Evolutionary conservation across 2,888 invertebrate genomes (phyloP).

Genomic region (Argyra leucocephala): DNA sequence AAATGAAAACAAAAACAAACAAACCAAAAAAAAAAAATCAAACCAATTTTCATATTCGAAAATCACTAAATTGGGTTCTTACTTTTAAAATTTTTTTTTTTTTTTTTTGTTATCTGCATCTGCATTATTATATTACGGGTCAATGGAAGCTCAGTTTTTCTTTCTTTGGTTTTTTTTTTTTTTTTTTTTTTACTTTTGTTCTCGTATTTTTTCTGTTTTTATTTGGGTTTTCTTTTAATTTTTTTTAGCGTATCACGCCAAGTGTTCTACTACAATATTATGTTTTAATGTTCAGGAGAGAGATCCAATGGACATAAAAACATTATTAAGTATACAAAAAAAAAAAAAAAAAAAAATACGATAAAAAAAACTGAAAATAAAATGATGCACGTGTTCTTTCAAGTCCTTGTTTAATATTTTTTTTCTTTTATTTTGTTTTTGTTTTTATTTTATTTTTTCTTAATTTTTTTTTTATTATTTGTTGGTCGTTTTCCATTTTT

Average conservation of each 20-base stretch:
- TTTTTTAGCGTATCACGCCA: background rate
- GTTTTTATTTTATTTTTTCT: no score
- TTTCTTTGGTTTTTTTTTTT: background rate
- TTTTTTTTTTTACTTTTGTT: background rate
- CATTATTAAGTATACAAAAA: constrained; percentile 2
- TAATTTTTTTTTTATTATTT: background rate
- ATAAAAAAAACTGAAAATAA: background rate
- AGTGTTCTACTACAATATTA: background rate
- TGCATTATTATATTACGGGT: background rate
- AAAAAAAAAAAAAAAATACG: background rate
- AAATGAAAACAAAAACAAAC: background rate
- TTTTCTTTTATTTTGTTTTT: background rate
- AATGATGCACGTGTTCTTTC: constrained; percentile 6
- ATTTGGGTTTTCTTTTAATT: background rate
- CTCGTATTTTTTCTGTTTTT: background rate
- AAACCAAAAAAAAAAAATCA: background rate
- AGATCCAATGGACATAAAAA: constrained; percentile 6
- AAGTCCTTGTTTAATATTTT: background rate
- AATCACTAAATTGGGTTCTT: background rate
- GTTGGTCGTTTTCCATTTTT: background rate
- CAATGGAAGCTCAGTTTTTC: background rate
- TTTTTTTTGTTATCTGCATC: background rate
- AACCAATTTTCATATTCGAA: constrained; percentile 1
- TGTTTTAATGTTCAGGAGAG: background rate
- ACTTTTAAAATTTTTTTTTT: no score